A percentile compares a stretch with the other conserved stretches of the same genome.
phyloP scores from a whole-genome alignment of 1,140 invertebrate genomes.

The Drosophila jambulina region DNA sequence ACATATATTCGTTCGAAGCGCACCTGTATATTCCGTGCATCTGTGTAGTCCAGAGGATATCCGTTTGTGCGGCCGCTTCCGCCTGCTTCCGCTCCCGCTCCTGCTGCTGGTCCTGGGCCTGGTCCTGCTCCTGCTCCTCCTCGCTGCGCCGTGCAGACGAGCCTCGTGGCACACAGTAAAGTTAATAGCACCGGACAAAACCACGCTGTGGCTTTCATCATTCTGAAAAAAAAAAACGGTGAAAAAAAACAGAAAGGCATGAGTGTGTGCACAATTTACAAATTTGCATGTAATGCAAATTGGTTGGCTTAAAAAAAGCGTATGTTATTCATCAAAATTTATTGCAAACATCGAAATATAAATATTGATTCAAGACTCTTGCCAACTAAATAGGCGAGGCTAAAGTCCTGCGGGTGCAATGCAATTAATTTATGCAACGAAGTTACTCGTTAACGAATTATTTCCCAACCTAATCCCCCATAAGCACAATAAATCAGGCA shows the following conservation, averaged over 20 bases:
- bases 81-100: slow-evolving; percentile 24
- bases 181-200: slow-evolving; percentile 81
- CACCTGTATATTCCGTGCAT: slow-evolving; percentile 76
- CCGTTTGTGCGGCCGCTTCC: slow-evolving; percentile 62
- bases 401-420: background rate
- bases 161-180: slow-evolving; percentile 77
- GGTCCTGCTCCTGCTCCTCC: slow-evolving; percentile 43
- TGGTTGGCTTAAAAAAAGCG: slow-evolving; percentile 2
- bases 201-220: slow-evolving; percentile 84
- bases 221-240: slow-evolving; percentile 64
- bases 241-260: slow-evolving; percentile 34
- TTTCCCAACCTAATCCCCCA: background rate
- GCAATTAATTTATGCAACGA: background rate
- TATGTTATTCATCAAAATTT: slow-evolving; percentile 11
- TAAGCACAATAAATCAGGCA: background rate
- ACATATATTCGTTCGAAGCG: slow-evolving; percentile 26
- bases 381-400: background rate
- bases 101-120: slow-evolving; percentile 1
- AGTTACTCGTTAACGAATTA: too few species aligned
- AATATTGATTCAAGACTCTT: background rate
- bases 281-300: slow-evolving; percentile 37
- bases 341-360: background rate
- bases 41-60: slow-evolving; percentile 78
- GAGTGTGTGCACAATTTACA: slow-evolving; percentile 21
- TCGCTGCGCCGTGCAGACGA: slow-evolving; percentile 80